Conservation (phyloP, 1,140 invertebrate genomes). For the Diploscapter pachys region DNA sequence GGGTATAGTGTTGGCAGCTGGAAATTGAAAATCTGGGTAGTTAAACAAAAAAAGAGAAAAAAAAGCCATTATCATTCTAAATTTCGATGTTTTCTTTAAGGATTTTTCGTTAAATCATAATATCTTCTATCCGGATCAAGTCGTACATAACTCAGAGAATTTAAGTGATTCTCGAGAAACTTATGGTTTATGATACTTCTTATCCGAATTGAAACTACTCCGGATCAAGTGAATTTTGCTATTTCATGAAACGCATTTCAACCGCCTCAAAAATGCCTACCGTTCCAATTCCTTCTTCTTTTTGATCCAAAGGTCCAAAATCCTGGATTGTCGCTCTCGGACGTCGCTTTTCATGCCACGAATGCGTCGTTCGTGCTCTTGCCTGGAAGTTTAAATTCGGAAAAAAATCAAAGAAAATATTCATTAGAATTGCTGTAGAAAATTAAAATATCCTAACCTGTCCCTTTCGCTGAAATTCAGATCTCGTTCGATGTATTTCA, state of each 20-base stretch:
- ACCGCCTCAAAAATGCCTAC: not conserved
- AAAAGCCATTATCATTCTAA: no score
- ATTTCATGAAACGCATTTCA: no score
- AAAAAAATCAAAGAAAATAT: not conserved
- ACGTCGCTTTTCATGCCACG: conserved; percentile 8
- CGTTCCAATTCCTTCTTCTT: conserved; percentile 28
- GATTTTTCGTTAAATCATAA: no score
- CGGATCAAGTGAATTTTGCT: no score
- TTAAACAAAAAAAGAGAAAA: no score
- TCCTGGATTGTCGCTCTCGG: conserved; percentile 26
- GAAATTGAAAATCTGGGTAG: not conserved
- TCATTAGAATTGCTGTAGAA: not conserved
- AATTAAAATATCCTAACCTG: not conserved
- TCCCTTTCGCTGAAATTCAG: not conserved
- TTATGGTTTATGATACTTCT: no score
- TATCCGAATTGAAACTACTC: no score
- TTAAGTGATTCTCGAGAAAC: no score
- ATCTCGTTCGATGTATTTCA: conserved; percentile 35
- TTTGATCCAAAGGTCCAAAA: conserved; percentile 23
- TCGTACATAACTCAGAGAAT: no score
- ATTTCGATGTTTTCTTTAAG: no score
- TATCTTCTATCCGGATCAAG: no score
- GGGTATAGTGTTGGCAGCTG: conserved; percentile 24
- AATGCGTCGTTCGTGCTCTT: conserved; percentile 12
- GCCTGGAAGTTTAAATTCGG: conserved; percentile 19